A percentile compares a stretch with the other conserved stretches of the same genome.
Conservation (phyloP, 1,140 invertebrate species). For the Coboldia fuscipes region DNA sequence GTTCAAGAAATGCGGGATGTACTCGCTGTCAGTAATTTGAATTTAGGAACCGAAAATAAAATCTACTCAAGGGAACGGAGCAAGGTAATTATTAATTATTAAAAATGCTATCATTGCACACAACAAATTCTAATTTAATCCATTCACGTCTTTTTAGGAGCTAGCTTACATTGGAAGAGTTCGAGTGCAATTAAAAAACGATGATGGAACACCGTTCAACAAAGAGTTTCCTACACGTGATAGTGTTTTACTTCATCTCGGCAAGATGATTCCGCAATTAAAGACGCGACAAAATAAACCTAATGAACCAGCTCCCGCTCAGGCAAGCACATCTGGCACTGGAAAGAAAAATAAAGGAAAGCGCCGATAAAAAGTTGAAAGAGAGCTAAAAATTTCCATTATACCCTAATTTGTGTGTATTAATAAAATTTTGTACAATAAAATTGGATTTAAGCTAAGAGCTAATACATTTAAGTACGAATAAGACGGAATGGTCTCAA, state of each 20-base stretch:
- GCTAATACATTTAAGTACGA: too few species aligned
- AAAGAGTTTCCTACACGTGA: constrained; percentile 54
- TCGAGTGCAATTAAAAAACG: constrained; percentile 77
- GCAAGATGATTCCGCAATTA: constrained; percentile 76
- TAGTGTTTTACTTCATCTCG: constrained; percentile 52
- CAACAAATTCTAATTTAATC: neutral
- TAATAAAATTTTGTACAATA: too few species aligned
- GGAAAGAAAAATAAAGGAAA: too few species aligned
- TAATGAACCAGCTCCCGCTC: constrained; percentile 5
- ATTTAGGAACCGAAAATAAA: constrained; percentile 85
- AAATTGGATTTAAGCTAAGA: too few species aligned
- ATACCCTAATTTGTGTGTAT: too few species aligned
- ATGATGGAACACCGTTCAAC: constrained; percentile 62
- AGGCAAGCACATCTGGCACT: too few species aligned
- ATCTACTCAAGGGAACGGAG: constrained; percentile 78
- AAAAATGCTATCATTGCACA: neutral
- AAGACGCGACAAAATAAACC: constrained; percentile 41
- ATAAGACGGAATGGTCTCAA: too few species aligned
- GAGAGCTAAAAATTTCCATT: too few species aligned
- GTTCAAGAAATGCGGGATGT: constrained; percentile 88
- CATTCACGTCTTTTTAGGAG: constrained; percentile 28
- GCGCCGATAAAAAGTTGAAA: too few species aligned
- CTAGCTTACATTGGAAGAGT: constrained; percentile 63
- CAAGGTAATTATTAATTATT: constrained; percentile 27
- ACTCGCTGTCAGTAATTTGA: constrained; percentile 54